Evolutionary conservation across 2,113 vertebrate genomes (phyloP).

Genomic region (Alexandromys fortis): DNA sequence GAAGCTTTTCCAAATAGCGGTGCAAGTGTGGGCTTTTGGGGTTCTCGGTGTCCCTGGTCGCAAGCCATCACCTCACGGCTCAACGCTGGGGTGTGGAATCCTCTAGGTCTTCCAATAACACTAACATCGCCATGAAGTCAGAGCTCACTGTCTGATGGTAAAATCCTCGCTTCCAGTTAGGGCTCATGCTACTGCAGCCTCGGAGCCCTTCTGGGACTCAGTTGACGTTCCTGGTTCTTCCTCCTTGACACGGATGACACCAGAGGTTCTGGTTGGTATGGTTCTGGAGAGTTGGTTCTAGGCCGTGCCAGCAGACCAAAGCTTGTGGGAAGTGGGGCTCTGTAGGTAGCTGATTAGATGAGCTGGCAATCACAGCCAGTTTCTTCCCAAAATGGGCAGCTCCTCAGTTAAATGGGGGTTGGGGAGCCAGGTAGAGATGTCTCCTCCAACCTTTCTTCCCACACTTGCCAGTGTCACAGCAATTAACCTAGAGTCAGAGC

Average conservation of each 20-base stretch:
- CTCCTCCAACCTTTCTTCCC: background rate
- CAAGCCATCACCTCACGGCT: background rate
- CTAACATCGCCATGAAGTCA: background rate
- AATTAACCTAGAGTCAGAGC: constrained; percentile 23
- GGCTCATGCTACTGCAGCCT: background rate
- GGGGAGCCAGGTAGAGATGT: background rate
- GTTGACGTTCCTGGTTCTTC: background rate
- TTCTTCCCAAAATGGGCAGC: background rate
- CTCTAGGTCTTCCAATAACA: background rate
- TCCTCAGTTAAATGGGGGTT: background rate
- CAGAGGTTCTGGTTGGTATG: background rate
- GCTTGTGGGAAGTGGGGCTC: background rate
- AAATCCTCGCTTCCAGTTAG: background rate
- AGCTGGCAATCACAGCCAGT: background rate
- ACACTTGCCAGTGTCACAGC: background rate
- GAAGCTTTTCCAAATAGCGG: background rate
- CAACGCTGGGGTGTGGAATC: background rate
- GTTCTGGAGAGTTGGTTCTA: background rate
- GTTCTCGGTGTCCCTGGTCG: background rate
- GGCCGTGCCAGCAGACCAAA: background rate
- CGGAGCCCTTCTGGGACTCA: background rate
- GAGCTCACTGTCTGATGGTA: background rate
- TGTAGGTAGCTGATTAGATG: background rate
- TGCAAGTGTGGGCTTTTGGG: background rate
- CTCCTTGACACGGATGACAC: too few species aligned